These are phyloP conservation scores for Zaprionus capensis DNA, from an alignment of 1,140 invertebrate species.

Conservation along the genomic window DNA sequence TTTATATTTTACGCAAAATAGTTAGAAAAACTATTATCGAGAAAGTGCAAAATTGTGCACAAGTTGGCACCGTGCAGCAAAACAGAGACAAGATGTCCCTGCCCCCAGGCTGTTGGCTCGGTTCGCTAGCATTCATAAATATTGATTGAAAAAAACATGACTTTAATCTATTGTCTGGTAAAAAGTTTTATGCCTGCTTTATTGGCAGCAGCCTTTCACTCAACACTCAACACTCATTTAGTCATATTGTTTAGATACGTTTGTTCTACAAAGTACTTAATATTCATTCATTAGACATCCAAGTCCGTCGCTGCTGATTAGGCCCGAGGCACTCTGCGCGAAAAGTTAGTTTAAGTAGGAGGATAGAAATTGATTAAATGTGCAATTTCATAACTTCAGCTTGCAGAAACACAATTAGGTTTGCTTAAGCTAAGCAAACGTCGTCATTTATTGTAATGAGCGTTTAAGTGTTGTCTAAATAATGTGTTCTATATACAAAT, in stretches of 20 bases:
- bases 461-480: not conserved
- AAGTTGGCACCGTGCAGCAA: constrained; percentile 23
- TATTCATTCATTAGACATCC: constrained; percentile 42
- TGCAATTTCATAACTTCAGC: constrained; percentile 33
- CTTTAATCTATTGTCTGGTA: not conserved
- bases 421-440: constrained; percentile 5
- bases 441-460: constrained; percentile 8
- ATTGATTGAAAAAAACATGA: constrained; percentile 52
- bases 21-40: constrained; percentile 47
- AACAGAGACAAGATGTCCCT: constrained; percentile 8
- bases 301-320: constrained; percentile 17
- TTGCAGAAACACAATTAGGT: not conserved
- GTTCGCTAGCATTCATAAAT: constrained; percentile 50
- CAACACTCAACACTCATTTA: constrained; percentile 6
- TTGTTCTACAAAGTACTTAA: constrained; percentile 12
- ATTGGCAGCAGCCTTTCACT: constrained; percentile 24
- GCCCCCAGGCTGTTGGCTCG: constrained; percentile 21
- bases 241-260: constrained; percentile 10
- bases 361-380: constrained; percentile 26
- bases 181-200: constrained; percentile 33
- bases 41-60: constrained; percentile 16
- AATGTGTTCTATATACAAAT: not conserved
- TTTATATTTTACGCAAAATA: constrained; percentile 31
- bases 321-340: not conserved
- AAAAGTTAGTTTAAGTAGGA: constrained; percentile 31